Conservation (phyloP, 2,797 vertebrate genomes). For the Rhabdophis nuchalis region DNA sequence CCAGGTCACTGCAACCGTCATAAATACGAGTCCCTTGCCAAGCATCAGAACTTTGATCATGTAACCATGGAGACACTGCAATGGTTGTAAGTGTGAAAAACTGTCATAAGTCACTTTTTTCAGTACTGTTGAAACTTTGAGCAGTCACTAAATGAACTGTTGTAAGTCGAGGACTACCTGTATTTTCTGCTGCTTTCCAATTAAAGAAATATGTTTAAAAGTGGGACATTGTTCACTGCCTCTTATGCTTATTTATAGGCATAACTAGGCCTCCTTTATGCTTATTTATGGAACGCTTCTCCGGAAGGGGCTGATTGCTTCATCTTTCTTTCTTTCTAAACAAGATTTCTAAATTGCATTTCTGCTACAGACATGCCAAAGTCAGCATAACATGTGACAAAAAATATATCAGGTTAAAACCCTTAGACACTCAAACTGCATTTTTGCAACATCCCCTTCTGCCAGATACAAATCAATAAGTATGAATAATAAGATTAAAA, state of each 20-base stretch:
- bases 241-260: not conserved
- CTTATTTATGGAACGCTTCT: not conserved
- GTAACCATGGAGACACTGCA: not conserved
- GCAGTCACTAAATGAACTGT: not conserved
- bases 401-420: not conserved
- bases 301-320: not conserved
- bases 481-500: not conserved
- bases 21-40: not conserved
- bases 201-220: not conserved
- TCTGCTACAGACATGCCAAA: not conserved
- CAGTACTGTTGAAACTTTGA: not conserved
- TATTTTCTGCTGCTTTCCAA: not conserved
- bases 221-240: not conserved
- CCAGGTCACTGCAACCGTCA: rapidly evolving
- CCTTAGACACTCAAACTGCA: not conserved
- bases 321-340: too few relatives aligned
- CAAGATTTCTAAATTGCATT: not conserved
- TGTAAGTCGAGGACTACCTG: not conserved
- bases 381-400: not conserved
- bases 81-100: not conserved
- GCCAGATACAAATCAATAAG: not conserved
- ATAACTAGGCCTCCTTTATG: not conserved
- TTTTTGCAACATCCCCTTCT: not conserved
- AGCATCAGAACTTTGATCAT: not conserved
- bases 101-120: not conserved